Conservation (phyloP, 2,888 invertebrate species). For the Eucera pruinosa region DNA sequence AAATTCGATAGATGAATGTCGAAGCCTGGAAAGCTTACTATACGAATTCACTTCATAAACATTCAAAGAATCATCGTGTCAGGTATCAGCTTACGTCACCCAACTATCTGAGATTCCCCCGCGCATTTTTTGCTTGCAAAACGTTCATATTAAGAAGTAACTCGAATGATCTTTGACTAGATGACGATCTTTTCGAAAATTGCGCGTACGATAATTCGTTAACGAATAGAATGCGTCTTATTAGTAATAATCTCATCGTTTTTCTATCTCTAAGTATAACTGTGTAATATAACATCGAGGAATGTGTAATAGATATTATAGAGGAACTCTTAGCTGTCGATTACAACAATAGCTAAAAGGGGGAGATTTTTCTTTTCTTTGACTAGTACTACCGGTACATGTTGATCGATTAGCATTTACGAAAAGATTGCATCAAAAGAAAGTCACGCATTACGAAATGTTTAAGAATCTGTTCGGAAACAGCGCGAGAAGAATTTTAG, state of each 20-base stretch:
- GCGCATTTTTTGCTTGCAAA: slow-evolving; percentile 21
- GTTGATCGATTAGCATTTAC: slow-evolving; percentile 45
- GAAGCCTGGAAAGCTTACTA: slow-evolving; percentile 23
- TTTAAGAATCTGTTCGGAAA: slow-evolving; percentile 25
- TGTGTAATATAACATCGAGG: slow-evolving; percentile 48
- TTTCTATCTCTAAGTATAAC: slow-evolving; percentile 49
- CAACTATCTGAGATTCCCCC: slow-evolving; percentile 50
- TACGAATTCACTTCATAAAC: slow-evolving; percentile 14
- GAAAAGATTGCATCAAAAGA: slow-evolving; percentile 59
- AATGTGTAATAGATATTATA: slow-evolving; percentile 42
- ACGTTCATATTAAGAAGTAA: slow-evolving; percentile 39
- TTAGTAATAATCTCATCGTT: slow-evolving; percentile 52
- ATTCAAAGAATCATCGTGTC: slow-evolving; percentile 24
- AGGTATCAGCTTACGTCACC: slow-evolving; percentile 44
- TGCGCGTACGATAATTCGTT: slow-evolving; percentile 31
- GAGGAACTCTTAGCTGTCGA: slow-evolving; percentile 52
- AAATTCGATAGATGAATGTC: slow-evolving; percentile 42
- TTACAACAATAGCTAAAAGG: slow-evolving; percentile 49
- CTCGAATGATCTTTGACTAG: slow-evolving; percentile 56
- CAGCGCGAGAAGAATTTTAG: slow-evolving; percentile 42
- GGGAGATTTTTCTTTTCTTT: slow-evolving; percentile 18
- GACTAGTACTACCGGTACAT: slow-evolving; percentile 52
- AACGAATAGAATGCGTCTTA: slow-evolving; percentile 44
- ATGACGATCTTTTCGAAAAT: slow-evolving; percentile 67
- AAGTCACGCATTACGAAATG: slow-evolving; percentile 44